phyloP scores from a whole-genome alignment of 2,113 vertebrate genomes.

The Hyla sarda region DNA sequence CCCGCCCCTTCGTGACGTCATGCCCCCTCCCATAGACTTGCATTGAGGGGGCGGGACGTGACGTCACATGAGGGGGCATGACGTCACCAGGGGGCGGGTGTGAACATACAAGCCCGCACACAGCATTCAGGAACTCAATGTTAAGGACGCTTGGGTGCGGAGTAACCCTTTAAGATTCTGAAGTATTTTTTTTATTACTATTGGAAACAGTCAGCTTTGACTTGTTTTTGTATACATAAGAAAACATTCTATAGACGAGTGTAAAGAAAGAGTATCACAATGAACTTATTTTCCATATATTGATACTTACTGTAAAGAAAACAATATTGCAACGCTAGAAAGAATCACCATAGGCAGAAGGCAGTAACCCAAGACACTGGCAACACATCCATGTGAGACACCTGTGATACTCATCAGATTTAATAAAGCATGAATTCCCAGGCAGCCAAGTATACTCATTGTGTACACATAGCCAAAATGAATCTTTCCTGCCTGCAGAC shows the following conservation, averaged over 20 bases:
- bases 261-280: neutral
- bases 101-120: no score
- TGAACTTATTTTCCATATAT: neutral
- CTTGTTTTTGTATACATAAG: neutral
- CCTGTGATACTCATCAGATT: constrained; percentile 82
- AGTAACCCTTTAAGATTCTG: no score
- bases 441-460: constrained; percentile 81
- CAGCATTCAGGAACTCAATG: no score
- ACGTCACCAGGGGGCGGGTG: no score
- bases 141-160: no score
- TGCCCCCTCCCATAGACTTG: no score
- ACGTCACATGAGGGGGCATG: no score
- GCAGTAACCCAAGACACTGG: constrained; percentile 87
- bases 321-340: constrained; percentile 77
- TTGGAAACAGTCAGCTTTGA: neutral
- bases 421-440: constrained; percentile 78
- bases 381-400: constrained; percentile 83
- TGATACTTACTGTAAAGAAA: constrained; percentile 83
- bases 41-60: no score
- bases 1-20: no score
- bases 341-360: constrained; percentile 87
- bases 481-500: constrained; percentile 83
- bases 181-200: neutral
- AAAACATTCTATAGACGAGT: neutral
- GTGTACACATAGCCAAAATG: constrained; percentile 88